These are phyloP conservation scores for Carollia perspicillata DNA, from an alignment of 2,113 vertebrate species.

Conservation along the genomic window DNA sequence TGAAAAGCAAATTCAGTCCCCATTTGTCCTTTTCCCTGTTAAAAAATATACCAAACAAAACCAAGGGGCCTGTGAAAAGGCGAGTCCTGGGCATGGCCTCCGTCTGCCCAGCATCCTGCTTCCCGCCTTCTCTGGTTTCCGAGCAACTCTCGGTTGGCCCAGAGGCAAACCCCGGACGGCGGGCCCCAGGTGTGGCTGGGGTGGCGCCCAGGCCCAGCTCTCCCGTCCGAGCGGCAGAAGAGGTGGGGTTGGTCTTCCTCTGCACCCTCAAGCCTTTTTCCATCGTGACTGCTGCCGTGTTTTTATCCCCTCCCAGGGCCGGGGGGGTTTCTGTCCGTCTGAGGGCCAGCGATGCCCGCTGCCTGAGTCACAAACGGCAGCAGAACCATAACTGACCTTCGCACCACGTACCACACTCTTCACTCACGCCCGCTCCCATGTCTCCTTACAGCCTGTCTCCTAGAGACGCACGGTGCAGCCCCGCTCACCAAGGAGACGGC, in stretches of 20 bases:
- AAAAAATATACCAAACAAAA: not conserved
- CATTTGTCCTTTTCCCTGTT: not conserved
- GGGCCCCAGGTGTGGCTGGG: rapidly evolving
- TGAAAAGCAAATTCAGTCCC: not conserved
- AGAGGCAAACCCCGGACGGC: rapidly evolving
- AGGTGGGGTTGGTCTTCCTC: not conserved
- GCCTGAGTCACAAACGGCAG: rapidly evolving
- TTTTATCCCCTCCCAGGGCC: not conserved
- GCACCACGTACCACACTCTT: rapidly evolving
- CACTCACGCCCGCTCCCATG: too few species aligned
- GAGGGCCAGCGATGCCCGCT: not conserved
- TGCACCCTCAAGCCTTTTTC: not conserved
- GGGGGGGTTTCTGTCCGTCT: rapidly evolving
- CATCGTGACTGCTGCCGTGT: not conserved
- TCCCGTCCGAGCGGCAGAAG: not conserved
- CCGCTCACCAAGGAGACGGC: not conserved
- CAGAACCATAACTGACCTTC: rapidly evolving
- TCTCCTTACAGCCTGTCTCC: too few species aligned
- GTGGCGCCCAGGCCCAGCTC: rapidly evolving
- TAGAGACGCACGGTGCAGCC: too few species aligned
- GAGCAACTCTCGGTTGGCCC: not conserved
- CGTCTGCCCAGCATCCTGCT: rapidly evolving
- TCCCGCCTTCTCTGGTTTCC: not conserved
- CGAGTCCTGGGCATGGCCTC: not conserved
- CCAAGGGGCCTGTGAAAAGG: not conserved